These are phyloP conservation scores for Myripristis murdjan DNA, from an alignment of 2,797 vertebrate genomes.

Conservation along the genomic window DNA sequence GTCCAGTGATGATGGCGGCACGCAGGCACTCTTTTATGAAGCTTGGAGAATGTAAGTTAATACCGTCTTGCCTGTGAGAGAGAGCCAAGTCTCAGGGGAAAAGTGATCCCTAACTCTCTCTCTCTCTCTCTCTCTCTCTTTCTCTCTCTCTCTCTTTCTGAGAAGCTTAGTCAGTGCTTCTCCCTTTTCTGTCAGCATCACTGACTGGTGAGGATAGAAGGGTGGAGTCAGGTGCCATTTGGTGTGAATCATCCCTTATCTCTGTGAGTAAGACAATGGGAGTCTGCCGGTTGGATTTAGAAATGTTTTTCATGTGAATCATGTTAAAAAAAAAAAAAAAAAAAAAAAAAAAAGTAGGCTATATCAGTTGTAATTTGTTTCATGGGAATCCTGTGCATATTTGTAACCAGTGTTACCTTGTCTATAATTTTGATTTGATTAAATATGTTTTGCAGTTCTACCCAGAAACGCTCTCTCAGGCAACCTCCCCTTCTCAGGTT, in stretches of 20 bases:
- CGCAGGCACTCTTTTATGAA: conserved; percentile 36
- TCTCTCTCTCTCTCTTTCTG: conserved; percentile 24
- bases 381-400: not conserved
- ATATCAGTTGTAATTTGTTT: conserved; percentile 12
- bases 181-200: conserved; percentile 54
- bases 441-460: not conserved
- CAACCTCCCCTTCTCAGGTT: conserved; percentile 52
- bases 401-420: not conserved
- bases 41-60: conserved; percentile 54
- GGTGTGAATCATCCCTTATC: conserved; percentile 44
- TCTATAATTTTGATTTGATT: conserved; percentile 4
- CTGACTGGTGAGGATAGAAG: conserved; percentile 27
- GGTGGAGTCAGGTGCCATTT: conserved; percentile 56
- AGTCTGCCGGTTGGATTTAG: conserved; percentile 31
- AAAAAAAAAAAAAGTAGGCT: no score
- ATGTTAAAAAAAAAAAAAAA: conserved; percentile 31
- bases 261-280: conserved; percentile 37
- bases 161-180: conserved; percentile 41
- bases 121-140: conserved; percentile 26
- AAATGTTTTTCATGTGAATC: conserved; percentile 33
- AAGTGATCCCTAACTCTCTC: conserved; percentile 50
- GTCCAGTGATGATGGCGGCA: conserved; percentile 39
- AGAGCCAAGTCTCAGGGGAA: conserved; percentile 51
- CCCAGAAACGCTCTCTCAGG: not conserved
- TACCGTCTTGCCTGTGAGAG: conserved; percentile 43